phyloP scores from a whole-genome alignment of 2,888 invertebrate species.

The Tanypteryx hageni region DNA sequence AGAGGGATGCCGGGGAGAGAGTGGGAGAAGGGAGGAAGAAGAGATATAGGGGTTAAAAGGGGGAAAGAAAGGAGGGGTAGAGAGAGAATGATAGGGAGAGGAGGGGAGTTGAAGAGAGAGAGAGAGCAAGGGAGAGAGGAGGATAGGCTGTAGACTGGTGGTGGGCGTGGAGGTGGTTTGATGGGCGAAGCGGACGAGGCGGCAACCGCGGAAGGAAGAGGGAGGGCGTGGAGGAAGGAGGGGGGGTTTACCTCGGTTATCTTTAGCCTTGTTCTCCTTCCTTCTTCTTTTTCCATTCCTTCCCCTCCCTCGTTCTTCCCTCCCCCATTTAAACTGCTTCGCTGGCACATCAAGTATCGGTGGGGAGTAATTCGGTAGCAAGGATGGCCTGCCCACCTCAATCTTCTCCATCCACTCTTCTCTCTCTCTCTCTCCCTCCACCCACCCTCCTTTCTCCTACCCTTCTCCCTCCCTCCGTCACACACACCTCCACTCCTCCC shows the following conservation, averaged over 20 bases:
- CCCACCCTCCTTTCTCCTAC: neutral
- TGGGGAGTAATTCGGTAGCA: conserved; percentile 60
- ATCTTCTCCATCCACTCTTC: conserved; percentile 24
- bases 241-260: conserved; percentile 71
- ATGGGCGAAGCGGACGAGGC: conserved; percentile 54
- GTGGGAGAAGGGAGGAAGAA: neutral
- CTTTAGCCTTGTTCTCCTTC: conserved; percentile 68
- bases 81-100: conserved; percentile 14
- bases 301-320: conserved; percentile 55
- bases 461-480: conserved; percentile 63
- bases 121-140: conserved; percentile 58
- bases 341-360: conserved; percentile 62
- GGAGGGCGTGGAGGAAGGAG: conserved; percentile 65
- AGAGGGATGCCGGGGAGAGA: neutral
- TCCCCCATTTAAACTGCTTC: conserved; percentile 61
- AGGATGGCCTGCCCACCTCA: conserved; percentile 62
- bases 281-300: conserved; percentile 67
- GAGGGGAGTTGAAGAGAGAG: conserved; percentile 67
- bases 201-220: conserved; percentile 65
- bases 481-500: conserved; percentile 62
- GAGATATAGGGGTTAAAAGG: conserved; percentile 72
- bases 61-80: conserved; percentile 71
- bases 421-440: neutral
- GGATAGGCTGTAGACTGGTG: neutral
- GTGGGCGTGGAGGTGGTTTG: conserved; percentile 63